A percentile compares a stretch with the other conserved stretches of the same genome.
These are phyloP conservation scores for Forbesichthys papilliferus DNA, from an alignment of 2,113 vertebrate genomes.

Conservation along the genomic window DNA sequence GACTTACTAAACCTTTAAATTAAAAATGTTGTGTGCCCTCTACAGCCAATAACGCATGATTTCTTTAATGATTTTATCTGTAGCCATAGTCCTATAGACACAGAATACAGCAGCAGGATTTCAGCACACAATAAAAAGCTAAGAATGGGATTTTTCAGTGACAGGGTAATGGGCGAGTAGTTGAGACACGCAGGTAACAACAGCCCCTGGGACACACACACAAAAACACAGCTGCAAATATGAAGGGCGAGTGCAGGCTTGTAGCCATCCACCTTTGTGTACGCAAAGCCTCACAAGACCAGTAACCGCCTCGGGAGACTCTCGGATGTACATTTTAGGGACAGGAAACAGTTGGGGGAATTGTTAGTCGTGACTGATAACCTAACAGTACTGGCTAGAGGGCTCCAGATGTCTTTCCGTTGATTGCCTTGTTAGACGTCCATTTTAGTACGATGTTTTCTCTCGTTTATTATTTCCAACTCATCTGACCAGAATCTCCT, in stretches of 20 bases:
- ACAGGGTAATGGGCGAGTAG: constrained; percentile 49
- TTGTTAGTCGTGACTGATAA: background rate
- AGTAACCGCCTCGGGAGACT: constrained; percentile 14
- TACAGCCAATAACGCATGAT: no score
- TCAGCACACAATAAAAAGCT: constrained; percentile 46
- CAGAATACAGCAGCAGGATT: no score
- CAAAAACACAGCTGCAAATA: constrained; percentile 17
- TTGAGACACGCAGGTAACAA: constrained; percentile 54
- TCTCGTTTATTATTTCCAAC: no score
- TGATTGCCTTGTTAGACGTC: no score
- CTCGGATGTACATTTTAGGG: background rate
- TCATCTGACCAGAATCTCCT: no score
- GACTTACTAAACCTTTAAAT: no score
- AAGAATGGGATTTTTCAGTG: constrained; percentile 38
- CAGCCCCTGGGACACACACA: constrained; percentile 30
- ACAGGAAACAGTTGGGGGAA: background rate
- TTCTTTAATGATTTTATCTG: no score
- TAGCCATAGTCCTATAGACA: no score
- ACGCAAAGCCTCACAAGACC: constrained; percentile 29
- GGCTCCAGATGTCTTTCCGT: background rate
- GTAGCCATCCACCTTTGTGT: constrained; percentile 19
- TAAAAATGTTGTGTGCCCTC: no score
- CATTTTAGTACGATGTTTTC: no score
- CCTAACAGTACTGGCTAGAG: background rate
- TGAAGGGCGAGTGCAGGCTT: constrained; percentile 52